Evolutionary conservation across 2,797 vertebrate species (phyloP), one percentile per base, ranked within the genome.

Genomic region (Phrynocephalus forsythii): DNA sequence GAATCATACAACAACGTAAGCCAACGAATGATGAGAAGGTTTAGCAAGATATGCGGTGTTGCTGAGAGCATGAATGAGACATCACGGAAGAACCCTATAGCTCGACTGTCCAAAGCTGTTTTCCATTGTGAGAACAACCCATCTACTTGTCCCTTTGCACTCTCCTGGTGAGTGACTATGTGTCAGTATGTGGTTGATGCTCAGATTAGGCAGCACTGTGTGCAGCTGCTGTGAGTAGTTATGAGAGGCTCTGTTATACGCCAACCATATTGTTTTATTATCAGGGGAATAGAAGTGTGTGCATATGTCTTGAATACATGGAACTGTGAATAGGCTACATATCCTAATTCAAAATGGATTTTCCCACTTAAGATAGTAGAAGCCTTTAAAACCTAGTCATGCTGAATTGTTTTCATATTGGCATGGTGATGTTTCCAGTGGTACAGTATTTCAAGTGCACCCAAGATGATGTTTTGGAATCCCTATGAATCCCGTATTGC

Each of bases 391-490:
- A 79, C 76, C 44, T 84, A 79, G 38, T 60, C 86, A 85, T 20
- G 28, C 83, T 5, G 67, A 75, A 84, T 81, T 87, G 24, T 52
- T 80, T 75, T 30, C 20, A 22, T 80, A 67, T 79, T 0, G 0
- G 83, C 44, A 82, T 20, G 6, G 11, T 4, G 71, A 85, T 75
- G 48, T 0, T 2, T 87, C 30, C 86, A 71, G 81, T 18, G 84
- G 86, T 38, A 1, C 60, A 30, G 10, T 50, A 71, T 16, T 73
- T 1, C 0, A 0, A 0, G 30, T 0, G 15, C 6, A 44, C 79
- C 18, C n/a, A 85, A 71, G 81, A 82, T 80, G 30, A 75, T 73
- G 30, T 52, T 33, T n/a, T 63, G 30, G 68, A 0, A 0, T 44
- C 3, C 0, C 28, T 0, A 30, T 33, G 22, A 44, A 44, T 44